These are phyloP conservation scores for Ptychobarbus kaznakovi DNA, from an alignment of 2,797 vertebrate genomes.

Conservation along the genomic window DNA sequence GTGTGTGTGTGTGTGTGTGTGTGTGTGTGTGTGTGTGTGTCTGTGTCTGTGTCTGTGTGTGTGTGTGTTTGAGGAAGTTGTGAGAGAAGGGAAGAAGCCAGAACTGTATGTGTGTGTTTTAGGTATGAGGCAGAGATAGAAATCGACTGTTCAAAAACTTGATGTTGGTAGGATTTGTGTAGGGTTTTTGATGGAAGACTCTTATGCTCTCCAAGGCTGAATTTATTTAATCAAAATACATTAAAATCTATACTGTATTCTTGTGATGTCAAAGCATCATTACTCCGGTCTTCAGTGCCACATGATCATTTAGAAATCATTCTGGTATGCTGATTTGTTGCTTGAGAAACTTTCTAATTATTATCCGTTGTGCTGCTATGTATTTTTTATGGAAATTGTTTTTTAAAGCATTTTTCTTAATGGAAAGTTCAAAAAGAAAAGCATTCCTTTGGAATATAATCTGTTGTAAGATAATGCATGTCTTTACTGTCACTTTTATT, in stretches of 20 bases:
- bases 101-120: neutral
- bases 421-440: no score
- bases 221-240: neutral
- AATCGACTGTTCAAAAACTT: neutral
- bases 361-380: no score
- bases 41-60: conserved; percentile 24
- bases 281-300: neutral
- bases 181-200: neutral
- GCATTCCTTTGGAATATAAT: no score
- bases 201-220: conserved; percentile 50
- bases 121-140: neutral
- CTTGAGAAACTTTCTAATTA: no score
- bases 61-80: neutral
- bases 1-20: conserved; percentile 33
- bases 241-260: neutral
- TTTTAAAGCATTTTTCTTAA: no score
- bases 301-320: neutral
- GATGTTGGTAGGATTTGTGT: neutral
- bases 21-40: conserved; percentile 20
- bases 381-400: no score
- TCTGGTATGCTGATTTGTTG: neutral
- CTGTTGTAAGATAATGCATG: no score
- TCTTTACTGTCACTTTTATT: neutral
- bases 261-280: neutral
- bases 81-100: neutral